A percentile compares a stretch with the other conserved stretches of the same genome.
Conservation (phyloP, 2,797 vertebrate genomes). For the Enteromius thamalakanensis region DNA sequence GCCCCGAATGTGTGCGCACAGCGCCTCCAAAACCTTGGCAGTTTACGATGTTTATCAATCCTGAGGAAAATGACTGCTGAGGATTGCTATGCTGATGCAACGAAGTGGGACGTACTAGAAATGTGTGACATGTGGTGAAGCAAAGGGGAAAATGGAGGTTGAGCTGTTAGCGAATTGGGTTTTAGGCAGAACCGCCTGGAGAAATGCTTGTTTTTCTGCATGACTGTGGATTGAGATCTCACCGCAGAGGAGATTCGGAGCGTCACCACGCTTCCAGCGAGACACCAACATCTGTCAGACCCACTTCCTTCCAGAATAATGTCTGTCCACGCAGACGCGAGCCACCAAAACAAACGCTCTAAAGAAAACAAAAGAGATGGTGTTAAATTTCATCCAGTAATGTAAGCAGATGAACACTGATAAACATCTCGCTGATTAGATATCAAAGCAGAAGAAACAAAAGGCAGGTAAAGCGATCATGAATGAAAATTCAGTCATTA, state of each 20-base stretch:
- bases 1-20: background rate
- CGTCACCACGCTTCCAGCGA: conserved; percentile 41
- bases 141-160: conserved; percentile 1
- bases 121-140: conserved; percentile 23
- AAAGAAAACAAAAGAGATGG: conserved; percentile 1
- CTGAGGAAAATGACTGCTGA: conserved; percentile 22
- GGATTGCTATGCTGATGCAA: conserved; percentile 39
- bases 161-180: conserved; percentile 28
- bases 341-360: conserved; percentile 41
- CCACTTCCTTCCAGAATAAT: conserved; percentile 50
- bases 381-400: background rate
- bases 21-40: background rate
- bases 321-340: conserved; percentile 21
- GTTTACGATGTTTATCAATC: conserved; percentile 35
- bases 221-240: conserved; percentile 53
- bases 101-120: background rate
- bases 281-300: conserved; percentile 43
- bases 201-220: conserved; percentile 57
- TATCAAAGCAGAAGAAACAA: conserved; percentile 11
- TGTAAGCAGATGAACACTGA: conserved; percentile 8
- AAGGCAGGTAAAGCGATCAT: background rate
- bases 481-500: too few species aligned
- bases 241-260: conserved; percentile 45
- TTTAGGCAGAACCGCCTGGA: conserved; percentile 26
- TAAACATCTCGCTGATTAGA: background rate